phyloP scores from a whole-genome alignment of 2,113 vertebrate species.

The Pseudopipra pipra region DNA sequence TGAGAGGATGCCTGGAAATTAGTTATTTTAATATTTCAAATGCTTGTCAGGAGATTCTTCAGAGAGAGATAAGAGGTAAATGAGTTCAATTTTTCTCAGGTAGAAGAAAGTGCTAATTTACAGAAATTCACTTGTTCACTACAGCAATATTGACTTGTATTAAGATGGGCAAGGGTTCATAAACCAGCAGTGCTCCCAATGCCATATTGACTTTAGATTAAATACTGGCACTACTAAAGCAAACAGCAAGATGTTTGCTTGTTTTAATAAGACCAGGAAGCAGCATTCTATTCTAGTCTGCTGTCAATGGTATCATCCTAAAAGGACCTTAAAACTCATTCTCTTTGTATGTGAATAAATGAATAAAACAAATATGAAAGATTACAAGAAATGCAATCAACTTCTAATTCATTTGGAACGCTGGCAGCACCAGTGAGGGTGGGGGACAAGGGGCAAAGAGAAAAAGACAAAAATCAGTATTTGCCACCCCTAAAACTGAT shows the following conservation, averaged over 20 bases:
- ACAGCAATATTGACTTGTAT: background rate
- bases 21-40: background rate
- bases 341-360: background rate
- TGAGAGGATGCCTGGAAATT: background rate
- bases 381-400: background rate
- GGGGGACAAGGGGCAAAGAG: fast-evolving
- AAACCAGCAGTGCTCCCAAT: background rate
- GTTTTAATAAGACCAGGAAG: background rate
- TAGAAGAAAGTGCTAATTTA: background rate
- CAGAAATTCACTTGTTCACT: background rate
- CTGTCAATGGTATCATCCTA: background rate
- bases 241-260: background rate
- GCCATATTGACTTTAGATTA: background rate
- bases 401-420: background rate
- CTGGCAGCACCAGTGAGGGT: background rate
- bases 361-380: background rate
- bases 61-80: background rate
- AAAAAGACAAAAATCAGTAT: background rate
- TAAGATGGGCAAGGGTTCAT: background rate
- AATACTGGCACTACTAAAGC: background rate
- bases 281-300: background rate
- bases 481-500: background rate
- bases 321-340: background rate
- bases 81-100: background rate
- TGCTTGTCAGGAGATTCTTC: background rate